These are phyloP conservation scores for Crotalus tigris DNA, from an alignment of 2,113 vertebrate genomes.

Conservation along the genomic window DNA sequence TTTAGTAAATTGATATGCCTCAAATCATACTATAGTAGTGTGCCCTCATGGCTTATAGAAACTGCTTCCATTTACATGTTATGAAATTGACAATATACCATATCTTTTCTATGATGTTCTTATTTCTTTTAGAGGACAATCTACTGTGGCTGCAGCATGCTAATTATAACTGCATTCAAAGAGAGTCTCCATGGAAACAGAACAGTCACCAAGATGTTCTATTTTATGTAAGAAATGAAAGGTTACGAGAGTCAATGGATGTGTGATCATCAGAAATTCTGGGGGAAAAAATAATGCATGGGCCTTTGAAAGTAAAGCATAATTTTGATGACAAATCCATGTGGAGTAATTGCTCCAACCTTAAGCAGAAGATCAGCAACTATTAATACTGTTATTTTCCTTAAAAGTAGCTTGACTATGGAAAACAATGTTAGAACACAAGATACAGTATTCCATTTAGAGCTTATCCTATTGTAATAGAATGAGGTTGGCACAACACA, in stretches of 20 bases:
- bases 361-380: background rate
- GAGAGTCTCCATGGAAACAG: conserved; percentile 21
- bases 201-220: conserved; percentile 10
- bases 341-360: background rate
- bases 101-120: background rate
- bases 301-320: conserved; percentile 10
- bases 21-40: background rate
- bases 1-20: background rate
- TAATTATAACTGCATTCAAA: conserved; percentile 40
- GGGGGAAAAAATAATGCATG: background rate
- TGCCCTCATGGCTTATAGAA: background rate
- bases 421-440: background rate
- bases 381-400: background rate
- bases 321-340: background rate
- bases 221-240: conserved; percentile 27
- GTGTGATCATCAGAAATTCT: conserved; percentile 24
- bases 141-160: conserved; percentile 2
- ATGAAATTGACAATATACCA: background rate
- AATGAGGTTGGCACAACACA: background rate
- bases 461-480: background rate
- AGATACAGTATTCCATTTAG: background rate
- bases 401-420: background rate
- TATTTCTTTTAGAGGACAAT: conserved; percentile 28
- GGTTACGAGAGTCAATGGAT: conserved; percentile 30
- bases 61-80: background rate